A percentile compares a stretch with the other conserved stretches of the same genome.
phyloP scores from a whole-genome alignment of 2,888 invertebrate species.

The Doris montereyensis region DNA sequence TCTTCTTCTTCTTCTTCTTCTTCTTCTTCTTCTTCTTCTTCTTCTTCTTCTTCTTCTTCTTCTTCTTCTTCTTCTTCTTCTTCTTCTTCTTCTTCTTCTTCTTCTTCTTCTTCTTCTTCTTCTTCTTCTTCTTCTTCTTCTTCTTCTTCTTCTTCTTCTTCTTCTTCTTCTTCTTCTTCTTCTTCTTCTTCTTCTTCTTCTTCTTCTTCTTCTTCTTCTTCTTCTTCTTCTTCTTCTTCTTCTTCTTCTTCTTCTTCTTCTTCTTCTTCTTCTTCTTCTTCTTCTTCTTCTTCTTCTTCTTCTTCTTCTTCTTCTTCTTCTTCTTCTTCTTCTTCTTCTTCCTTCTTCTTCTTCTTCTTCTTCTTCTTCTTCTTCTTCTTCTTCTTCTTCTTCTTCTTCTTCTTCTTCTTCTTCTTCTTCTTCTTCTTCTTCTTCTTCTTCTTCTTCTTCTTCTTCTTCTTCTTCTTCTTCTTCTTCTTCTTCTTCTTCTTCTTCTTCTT shows the following conservation, averaged over 20 bases:
- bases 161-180: background rate
- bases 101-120: background rate
- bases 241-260: background rate
- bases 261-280: background rate
- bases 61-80: background rate
- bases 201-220: background rate
- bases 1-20: background rate
- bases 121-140: background rate
- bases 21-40: background rate
- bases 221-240: background rate
- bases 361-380: background rate
- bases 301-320: no score
- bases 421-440: background rate
- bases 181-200: background rate
- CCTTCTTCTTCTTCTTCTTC: background rate
- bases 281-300: no score
- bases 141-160: background rate
- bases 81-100: background rate
- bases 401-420: background rate
- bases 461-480: background rate
- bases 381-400: background rate
- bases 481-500: background rate
- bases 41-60: background rate
- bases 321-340: no score
- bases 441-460: background rate